Conservation (phyloP, 1,140 invertebrate genomes). For the Pseudomyrmex cubaensis region DNA sequence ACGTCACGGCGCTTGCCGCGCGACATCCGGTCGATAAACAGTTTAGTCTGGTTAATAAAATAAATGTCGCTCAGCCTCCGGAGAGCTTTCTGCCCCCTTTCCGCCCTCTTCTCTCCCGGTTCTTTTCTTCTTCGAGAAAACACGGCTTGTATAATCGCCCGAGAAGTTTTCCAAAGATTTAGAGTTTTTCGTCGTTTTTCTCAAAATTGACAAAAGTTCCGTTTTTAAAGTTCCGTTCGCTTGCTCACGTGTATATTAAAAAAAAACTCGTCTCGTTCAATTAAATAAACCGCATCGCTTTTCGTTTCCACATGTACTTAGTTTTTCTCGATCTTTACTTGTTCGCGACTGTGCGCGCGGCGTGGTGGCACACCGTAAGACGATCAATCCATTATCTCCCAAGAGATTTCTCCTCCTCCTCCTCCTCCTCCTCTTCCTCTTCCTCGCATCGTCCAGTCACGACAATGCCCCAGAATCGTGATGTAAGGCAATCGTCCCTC, state of each 20-base stretch:
- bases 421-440: too few species aligned
- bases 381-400: constrained; percentile 46
- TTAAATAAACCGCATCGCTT: not conserved
- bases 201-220: too few species aligned
- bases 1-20: constrained; percentile 2
- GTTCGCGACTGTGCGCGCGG: not conserved
- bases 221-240: constrained; percentile 7
- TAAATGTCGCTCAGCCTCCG: constrained; percentile 32
- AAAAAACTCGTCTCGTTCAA: too few species aligned
- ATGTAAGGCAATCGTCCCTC: constrained; percentile 23
- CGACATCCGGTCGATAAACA: constrained; percentile 51
- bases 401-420: not conserved
- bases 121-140: not conserved
- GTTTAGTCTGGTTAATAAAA: constrained; percentile 63
- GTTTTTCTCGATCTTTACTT: constrained; percentile 1
- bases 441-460: constrained; percentile 17
- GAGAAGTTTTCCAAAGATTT: too few species aligned
- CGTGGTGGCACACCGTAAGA: not conserved
- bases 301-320: not conserved
- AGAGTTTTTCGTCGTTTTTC: too few species aligned
- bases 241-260: constrained; percentile 9
- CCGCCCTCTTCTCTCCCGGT: not conserved
- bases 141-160: too few species aligned
- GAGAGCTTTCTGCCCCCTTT: not conserved
- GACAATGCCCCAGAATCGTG: constrained; percentile 19